Evolutionary conservation across 2,888 invertebrate genomes (phyloP).

Genomic region (Limnephilus rhombicus): DNA sequence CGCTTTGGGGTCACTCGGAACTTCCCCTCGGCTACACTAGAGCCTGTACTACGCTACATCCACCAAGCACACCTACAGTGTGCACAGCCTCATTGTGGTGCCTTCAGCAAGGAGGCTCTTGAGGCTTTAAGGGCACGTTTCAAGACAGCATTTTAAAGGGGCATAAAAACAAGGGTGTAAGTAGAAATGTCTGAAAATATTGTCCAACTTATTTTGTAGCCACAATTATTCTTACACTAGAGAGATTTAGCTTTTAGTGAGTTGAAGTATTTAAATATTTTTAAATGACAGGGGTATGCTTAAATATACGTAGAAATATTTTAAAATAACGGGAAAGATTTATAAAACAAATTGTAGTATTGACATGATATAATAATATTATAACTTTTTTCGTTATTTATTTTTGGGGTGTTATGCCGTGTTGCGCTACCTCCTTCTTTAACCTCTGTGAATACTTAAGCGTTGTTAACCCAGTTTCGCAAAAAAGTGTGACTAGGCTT

Average conservation of each 20-base stretch:
- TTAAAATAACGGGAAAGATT: too few relatives aligned
- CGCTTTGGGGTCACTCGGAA: conserved; percentile 31
- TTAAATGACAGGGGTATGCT: too few relatives aligned
- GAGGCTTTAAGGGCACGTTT: not conserved
- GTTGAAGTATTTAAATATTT: not conserved
- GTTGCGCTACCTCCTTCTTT: too few relatives aligned
- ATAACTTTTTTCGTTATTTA: too few relatives aligned
- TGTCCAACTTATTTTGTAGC: not conserved
- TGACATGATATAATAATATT: too few relatives aligned
- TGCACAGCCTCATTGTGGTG: not conserved
- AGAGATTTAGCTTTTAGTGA: not conserved
- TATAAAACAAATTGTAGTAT: too few relatives aligned
- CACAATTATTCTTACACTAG: not conserved
- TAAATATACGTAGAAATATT: too few relatives aligned
- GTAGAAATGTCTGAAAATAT: not conserved
- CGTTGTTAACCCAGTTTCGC: too few relatives aligned
- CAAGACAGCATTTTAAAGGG: not conserved
- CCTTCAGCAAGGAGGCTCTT: not conserved
- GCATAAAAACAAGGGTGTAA: not conserved
- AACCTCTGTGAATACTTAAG: too few relatives aligned
- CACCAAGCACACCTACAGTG: not conserved
- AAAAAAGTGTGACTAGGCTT: too few relatives aligned
- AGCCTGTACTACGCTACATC: not conserved
- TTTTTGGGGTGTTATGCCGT: too few relatives aligned
- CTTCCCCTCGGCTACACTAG: not conserved